Conservation (phyloP, 2,888 invertebrate species). For the Mongoloraphidia duomilia region DNA sequence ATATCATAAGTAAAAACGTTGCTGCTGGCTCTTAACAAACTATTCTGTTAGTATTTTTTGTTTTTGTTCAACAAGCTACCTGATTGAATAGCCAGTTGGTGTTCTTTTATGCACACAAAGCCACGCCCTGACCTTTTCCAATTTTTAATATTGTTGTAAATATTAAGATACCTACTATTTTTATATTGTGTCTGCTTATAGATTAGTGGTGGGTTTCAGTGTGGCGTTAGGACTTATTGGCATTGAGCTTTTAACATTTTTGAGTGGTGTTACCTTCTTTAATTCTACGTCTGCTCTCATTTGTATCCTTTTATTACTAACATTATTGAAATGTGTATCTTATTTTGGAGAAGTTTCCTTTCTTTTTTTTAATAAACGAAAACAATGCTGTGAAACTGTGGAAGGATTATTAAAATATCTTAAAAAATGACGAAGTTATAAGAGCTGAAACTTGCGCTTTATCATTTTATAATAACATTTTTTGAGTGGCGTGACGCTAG, state of each 20-base stretch:
- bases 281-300: conserved; percentile 46
- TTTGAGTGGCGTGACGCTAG: too few relatives aligned
- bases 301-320: conserved; percentile 51
- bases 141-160: conserved; percentile 1
- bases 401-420: too few relatives aligned
- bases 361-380: too few relatives aligned
- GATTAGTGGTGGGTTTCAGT: conserved; percentile 46
- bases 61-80: too few relatives aligned
- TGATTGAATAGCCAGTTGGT: background rate
- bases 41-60: too few relatives aligned
- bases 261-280: conserved; percentile 62
- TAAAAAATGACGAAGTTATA: too few relatives aligned
- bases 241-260: conserved; percentile 52
- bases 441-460: too few relatives aligned
- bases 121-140: background rate
- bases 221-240: conserved; percentile 45
- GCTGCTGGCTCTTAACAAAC: too few relatives aligned
- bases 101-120: background rate
- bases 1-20: too few relatives aligned
- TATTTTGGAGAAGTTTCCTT: too few relatives aligned
- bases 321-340: background rate
- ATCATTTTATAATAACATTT: too few relatives aligned
- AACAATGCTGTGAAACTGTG: too few relatives aligned
- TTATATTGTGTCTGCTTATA: conserved; percentile 29
- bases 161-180: background rate